A percentile compares a stretch with the other conserved stretches of the same genome.
phyloP scores from a whole-genome alignment of 2,888 invertebrate genomes.

The Ceraclea dissimilis region DNA sequence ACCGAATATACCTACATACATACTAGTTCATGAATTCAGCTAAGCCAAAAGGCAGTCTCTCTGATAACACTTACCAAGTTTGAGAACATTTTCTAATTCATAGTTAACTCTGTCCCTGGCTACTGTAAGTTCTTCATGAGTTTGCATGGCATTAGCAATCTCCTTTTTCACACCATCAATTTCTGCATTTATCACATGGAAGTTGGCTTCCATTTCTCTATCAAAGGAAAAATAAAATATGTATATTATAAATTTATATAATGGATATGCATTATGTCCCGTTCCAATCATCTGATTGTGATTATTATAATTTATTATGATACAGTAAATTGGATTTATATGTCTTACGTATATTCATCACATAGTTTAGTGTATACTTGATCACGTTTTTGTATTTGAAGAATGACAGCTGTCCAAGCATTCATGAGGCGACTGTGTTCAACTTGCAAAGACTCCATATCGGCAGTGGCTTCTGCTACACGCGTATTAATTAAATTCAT shows the following conservation, averaged over 20 bases:
- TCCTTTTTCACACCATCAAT: conserved; percentile 62
- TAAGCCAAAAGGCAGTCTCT: too few species aligned
- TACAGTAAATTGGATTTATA: neutral
- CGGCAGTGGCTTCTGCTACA: conserved; percentile 62
- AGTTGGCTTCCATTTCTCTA: conserved; percentile 52
- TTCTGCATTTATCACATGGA: conserved; percentile 48
- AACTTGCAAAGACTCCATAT: conserved; percentile 61
- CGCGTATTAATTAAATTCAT: conserved; percentile 50
- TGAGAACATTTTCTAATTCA: conserved; percentile 46
- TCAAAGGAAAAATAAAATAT: conserved; percentile 23
- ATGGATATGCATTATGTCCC: neutral
- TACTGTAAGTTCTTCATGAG: conserved; percentile 55
- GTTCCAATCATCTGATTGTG: neutral
- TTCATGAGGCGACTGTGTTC: conserved; percentile 63
- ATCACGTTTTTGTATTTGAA: conserved; percentile 62
- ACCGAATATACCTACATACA: too few species aligned
- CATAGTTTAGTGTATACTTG: conserved; percentile 54
- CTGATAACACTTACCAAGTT: conserved; percentile 37
- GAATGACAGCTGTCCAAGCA: conserved; percentile 68
- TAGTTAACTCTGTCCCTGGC: conserved; percentile 50
- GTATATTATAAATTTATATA: neutral
- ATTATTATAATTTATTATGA: neutral
- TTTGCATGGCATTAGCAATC: conserved; percentile 56
- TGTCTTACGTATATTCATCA: conserved; percentile 49
- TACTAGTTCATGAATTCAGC: too few species aligned